Percentiles rank a stretch among this genome's conserved stretches.
Conservation (phyloP, 2,888 invertebrate species). For the Polymixis flavicincta region DNA sequence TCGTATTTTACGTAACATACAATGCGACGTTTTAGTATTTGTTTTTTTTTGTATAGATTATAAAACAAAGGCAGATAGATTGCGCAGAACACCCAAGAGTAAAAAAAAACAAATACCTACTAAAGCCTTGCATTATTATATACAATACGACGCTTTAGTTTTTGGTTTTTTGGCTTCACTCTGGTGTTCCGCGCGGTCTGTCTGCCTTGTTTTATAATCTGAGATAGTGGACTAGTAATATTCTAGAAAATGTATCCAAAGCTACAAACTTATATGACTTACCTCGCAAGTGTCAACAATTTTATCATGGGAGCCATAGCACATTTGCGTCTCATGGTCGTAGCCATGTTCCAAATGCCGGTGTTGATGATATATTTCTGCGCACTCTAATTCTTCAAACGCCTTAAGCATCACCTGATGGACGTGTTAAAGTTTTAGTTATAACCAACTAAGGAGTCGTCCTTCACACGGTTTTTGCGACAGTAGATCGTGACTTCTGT, state of each 20-base stretch:
- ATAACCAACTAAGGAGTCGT: background rate
- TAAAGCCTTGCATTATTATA: too few relatives aligned
- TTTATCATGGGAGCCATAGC: slow-evolving; percentile 27
- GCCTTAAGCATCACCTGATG: slow-evolving; percentile 17
- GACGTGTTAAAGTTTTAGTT: background rate
- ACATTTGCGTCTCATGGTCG: slow-evolving; percentile 51
- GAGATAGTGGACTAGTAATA: background rate
- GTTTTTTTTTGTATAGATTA: too few relatives aligned
- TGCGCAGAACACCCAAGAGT: too few relatives aligned
- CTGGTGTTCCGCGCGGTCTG: too few relatives aligned
- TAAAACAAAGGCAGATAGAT: too few relatives aligned
- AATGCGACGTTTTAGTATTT: too few relatives aligned
- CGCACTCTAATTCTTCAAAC: slow-evolving; percentile 37
- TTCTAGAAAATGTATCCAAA: background rate
- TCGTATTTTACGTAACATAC: too few relatives aligned
- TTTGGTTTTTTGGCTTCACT: too few relatives aligned
- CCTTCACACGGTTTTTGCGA: background rate
- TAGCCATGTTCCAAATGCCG: slow-evolving; percentile 44
- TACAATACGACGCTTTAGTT: too few relatives aligned
- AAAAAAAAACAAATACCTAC: too few relatives aligned
- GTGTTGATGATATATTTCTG: slow-evolving; percentile 32
- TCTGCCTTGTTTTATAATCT: too few relatives aligned
- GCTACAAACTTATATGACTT: background rate
- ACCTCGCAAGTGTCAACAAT: slow-evolving; percentile 56
- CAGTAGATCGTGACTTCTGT: too few relatives aligned